Evolutionary conservation across 2,797 vertebrate species (phyloP), one percentile per base, ranked within the genome.

Genomic region (Craterocephalus amniculus): DNA sequence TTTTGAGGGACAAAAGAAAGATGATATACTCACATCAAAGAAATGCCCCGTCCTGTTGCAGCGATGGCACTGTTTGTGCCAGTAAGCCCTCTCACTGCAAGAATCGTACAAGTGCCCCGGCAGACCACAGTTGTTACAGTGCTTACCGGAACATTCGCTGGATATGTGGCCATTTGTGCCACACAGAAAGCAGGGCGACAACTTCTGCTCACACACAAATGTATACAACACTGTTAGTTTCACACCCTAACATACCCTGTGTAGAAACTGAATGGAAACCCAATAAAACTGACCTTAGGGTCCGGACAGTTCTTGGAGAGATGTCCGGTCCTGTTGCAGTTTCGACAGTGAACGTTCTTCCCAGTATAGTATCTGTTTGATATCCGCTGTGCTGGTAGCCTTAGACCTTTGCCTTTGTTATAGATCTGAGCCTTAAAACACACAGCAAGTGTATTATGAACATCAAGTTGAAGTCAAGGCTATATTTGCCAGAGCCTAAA

Each of bases 21-120:
- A 49, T 3, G 11, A 4, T 10, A 27, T 88, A 96, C 97, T 97
- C 89, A 99, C 97, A 8, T 98, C 96, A 70, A 90, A 89, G 54
- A 95, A 96, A 92, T 99, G 98, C 2, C 97, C 97, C 18, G 66
- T 94, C 96, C 97, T 96, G 74, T 80, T 74, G 71, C 98, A 99
- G 76, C 97, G 96, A 58, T 93, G 92, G 87, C 98, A 99, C 24
- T 89, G 86, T 24, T 96, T 97, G 72, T 92, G 88, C 95, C 96
- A 97, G 29, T 93, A 95, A n/a, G 90, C 55, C 74, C 74, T 94
- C 83, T 96, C 96, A 8, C 83, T 84, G 86, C 97, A 99, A 20
- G 94, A 92, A n/a, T 77, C 79, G 66, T 79, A 92, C 7, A 74
- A 80, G 90, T 97, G 96, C 24, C 96, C 95, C 0, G 98, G 97